A percentile compares a stretch with the other conserved stretches of the same genome.
phyloP scores from a whole-genome alignment of 2,113 vertebrate genomes.

The Cathartes aura region DNA sequence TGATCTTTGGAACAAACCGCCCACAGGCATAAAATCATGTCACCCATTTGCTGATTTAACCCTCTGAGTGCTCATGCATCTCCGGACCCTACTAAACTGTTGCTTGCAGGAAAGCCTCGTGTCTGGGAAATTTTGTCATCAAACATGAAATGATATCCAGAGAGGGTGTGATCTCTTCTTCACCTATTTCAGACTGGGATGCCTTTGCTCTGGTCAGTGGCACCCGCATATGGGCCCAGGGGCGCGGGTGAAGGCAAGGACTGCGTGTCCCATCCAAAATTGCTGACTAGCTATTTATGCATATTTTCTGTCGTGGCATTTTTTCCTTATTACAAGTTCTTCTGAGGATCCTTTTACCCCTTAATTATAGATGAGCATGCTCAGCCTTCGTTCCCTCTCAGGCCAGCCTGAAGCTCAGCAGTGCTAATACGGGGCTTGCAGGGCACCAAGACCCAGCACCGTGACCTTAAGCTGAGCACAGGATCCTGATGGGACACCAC shows the following conservation, averaged over 20 bases:
- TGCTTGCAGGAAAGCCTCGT: background rate
- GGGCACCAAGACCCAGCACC: background rate
- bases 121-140: background rate
- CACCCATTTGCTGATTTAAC: slow-evolving; percentile 40
- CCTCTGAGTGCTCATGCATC: background rate
- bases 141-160: background rate
- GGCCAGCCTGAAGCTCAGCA: background rate
- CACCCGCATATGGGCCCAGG: background rate
- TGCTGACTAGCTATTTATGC: background rate
- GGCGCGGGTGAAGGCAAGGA: background rate
- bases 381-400: background rate
- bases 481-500: background rate
- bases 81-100: background rate
- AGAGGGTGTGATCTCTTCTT: background rate
- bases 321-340: background rate
- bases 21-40: slow-evolving; percentile 15
- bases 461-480: background rate
- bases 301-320: background rate
- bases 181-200: background rate
- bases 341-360: background rate
- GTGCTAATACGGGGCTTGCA: background rate
- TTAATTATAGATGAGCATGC: background rate
- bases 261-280: background rate
- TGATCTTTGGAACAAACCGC: slow-evolving; percentile 67
- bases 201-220: background rate